Evolutionary conservation across 2,113 vertebrate genomes (phyloP).

Genomic region (Corythaixoides concolor): DNA sequence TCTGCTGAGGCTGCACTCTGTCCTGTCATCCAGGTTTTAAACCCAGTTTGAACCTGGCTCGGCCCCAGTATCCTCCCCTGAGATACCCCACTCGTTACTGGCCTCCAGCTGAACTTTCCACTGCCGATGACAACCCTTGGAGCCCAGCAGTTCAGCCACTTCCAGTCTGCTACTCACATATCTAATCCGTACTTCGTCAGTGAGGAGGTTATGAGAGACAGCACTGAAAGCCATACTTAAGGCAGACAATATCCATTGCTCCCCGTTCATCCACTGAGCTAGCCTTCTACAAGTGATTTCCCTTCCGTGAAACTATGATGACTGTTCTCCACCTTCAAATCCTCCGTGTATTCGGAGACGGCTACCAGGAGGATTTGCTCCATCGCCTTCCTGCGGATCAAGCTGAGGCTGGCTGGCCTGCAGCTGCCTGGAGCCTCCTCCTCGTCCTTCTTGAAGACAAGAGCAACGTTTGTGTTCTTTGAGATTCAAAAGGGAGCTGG

Average conservation of each 20-base stretch:
- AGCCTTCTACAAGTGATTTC: not conserved
- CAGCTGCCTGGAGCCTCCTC: not conserved
- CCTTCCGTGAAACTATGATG: not conserved
- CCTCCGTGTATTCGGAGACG: not conserved
- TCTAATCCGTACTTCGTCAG: not conserved
- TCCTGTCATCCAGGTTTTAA: not conserved
- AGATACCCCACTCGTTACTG: not conserved
- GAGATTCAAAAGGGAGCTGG: not conserved
- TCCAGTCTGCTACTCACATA: not conserved
- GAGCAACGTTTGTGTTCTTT: not conserved
- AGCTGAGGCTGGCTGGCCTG: not conserved
- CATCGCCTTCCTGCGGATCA: not conserved
- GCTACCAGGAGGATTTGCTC: not conserved
- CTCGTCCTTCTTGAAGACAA: not conserved
- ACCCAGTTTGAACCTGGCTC: not conserved
- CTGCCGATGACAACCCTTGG: not conserved
- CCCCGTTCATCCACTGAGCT: too few species aligned
- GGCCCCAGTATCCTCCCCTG: not conserved
- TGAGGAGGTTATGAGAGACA: not conserved
- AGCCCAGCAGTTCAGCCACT: not conserved
- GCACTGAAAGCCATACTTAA: not conserved
- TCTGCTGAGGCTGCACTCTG: not conserved
- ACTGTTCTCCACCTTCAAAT: not conserved
- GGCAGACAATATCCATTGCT: not conserved
- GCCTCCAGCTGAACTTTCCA: not conserved